These are phyloP conservation scores for Tragelaphus oryx DNA, from an alignment of 2,797 vertebrate species.

Conservation along the genomic window DNA sequence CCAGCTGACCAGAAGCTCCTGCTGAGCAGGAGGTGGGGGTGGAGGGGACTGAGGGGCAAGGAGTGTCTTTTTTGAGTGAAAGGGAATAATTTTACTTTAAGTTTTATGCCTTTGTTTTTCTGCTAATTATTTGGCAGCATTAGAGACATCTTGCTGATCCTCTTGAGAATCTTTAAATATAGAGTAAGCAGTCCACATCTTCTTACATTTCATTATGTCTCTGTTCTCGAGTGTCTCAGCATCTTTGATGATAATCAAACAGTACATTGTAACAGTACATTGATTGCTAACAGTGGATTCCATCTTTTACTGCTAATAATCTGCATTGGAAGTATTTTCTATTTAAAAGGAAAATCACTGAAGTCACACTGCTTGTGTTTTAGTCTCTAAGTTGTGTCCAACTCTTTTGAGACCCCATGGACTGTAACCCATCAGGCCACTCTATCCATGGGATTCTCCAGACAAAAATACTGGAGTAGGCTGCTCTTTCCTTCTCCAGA, in stretches of 20 bases:
- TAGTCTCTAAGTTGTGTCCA: not conserved
- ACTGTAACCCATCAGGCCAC: not conserved
- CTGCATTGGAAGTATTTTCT: not conserved
- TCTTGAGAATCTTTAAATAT: not conserved
- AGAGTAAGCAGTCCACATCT: not conserved
- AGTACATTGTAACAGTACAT: not conserved
- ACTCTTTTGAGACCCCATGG: not conserved
- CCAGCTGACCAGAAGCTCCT: not conserved
- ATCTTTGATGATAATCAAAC: not conserved
- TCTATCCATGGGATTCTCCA: not conserved
- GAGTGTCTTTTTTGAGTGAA: not conserved
- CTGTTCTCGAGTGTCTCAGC: not conserved
- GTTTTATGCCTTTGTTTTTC: not conserved
- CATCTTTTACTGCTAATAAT: not conserved
- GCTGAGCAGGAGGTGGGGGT: rapidly evolving
- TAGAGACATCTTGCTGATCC: not conserved
- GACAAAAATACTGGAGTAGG: not conserved
- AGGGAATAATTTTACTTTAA: not conserved
- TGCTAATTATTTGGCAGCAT: not conserved
- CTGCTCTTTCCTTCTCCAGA: not conserved
- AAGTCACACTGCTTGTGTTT: not conserved
- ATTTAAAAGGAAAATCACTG: not conserved
- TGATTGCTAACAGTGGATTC: not conserved
- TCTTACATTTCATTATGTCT: not conserved
- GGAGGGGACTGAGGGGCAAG: not conserved